A percentile compares a stretch with the other conserved stretches of the same genome.
phyloP scores from a whole-genome alignment of 2,888 invertebrate genomes.

The Drosophila monieri region DNA sequence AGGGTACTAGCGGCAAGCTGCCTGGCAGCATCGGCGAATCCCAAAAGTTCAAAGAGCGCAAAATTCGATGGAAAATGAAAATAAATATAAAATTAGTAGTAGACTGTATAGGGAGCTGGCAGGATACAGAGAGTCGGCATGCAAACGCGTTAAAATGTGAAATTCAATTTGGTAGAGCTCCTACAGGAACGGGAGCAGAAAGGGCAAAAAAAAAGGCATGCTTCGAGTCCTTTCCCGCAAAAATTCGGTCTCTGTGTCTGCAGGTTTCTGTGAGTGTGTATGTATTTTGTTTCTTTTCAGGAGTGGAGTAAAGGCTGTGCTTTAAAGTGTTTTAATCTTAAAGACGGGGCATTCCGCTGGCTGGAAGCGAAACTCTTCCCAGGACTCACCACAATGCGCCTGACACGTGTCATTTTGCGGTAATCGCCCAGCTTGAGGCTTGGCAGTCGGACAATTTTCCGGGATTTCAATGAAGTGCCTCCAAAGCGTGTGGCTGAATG shows the following conservation, averaged over 20 bases:
- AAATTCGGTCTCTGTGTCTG: conserved; percentile 30
- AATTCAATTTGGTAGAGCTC: conserved; percentile 41
- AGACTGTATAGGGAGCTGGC: conserved; percentile 23
- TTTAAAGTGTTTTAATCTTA: conserved; percentile 40
- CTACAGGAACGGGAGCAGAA: conserved; percentile 16
- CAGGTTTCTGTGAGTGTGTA: conserved; percentile 5
- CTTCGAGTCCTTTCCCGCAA: conserved; percentile 19
- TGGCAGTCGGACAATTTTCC: conserved; percentile 41
- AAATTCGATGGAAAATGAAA: conserved; percentile 48
- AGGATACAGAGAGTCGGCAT: conserved; percentile 47
- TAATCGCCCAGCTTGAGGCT: conserved; percentile 69
- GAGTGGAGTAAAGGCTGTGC: background rate
- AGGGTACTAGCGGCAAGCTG: conserved; percentile 18
- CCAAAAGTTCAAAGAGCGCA: conserved; percentile 51
- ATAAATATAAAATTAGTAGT: conserved; percentile 63
- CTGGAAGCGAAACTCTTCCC: conserved; percentile 2
- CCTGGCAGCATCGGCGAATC: conserved; percentile 42
- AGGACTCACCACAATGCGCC: conserved; percentile 79
- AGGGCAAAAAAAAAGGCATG: conserved; percentile 47
- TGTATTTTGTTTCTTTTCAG: conserved; percentile 1
- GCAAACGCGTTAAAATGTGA: conserved; percentile 68
- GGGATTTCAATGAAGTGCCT: conserved; percentile 30
- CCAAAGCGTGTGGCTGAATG: background rate
- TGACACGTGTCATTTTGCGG: conserved; percentile 81
- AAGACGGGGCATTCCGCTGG: conserved; percentile 19